Percentiles rank a stretch among this genome's conserved stretches.
Conservation (phyloP, 2,797 vertebrate genomes). For the Pseudomugil tenellus region DNA sequence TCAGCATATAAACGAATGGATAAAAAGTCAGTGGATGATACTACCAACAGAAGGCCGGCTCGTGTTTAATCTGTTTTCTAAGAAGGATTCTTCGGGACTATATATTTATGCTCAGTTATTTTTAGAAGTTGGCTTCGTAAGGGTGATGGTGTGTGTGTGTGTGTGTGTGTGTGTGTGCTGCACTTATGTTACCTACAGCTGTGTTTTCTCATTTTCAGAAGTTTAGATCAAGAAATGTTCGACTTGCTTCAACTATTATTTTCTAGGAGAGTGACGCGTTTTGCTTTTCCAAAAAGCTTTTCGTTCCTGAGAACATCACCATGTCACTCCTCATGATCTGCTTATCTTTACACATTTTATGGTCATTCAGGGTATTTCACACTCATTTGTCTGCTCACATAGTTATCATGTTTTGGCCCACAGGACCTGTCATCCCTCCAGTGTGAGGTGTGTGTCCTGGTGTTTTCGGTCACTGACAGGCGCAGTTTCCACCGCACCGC, state of each 20-base stretch:
- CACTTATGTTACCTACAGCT: neutral
- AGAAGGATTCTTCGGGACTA: conserved; percentile 10
- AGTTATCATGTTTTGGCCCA: conserved; percentile 18
- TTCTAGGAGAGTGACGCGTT: neutral
- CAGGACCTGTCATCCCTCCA: conserved; percentile 86
- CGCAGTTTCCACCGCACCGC: conserved; percentile 87
- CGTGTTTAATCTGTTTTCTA: neutral
- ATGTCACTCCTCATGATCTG: neutral
- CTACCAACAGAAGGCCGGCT: conserved; percentile 13
- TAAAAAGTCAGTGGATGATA: conserved; percentile 19
- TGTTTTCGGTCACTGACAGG: conserved; percentile 89
- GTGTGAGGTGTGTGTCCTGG: conserved; percentile 87
- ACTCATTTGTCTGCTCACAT: neutral
- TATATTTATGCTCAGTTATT: conserved; percentile 21
- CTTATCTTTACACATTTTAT: accelerated
- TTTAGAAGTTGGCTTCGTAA: conserved; percentile 21
- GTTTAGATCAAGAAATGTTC: neutral
- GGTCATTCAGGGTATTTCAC: neutral
- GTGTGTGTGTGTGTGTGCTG: conserved; percentile 9
- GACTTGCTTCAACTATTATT: conserved; percentile 5
- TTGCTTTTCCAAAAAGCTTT: neutral
- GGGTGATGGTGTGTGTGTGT: conserved; percentile 17
- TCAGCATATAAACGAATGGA: conserved; percentile 24
- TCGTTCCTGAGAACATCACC: neutral
- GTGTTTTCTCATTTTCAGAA: no score